These are phyloP conservation scores for Coleophora flavipennella DNA, from an alignment of 2,888 invertebrate species.

Conservation along the genomic window DNA sequence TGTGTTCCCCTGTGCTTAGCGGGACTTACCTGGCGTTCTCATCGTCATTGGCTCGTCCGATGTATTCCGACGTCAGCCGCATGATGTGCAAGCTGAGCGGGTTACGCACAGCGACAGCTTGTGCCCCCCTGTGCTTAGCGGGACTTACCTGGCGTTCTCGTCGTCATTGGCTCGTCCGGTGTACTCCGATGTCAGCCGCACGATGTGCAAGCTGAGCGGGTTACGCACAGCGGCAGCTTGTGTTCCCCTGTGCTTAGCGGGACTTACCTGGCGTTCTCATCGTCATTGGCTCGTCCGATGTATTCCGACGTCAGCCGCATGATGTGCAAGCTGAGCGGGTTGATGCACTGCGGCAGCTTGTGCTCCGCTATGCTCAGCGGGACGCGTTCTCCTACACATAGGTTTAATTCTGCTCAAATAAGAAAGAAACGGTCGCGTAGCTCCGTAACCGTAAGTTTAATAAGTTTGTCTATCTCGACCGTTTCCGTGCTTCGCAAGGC, in stretches of 20 bases:
- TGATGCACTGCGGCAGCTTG: slow-evolving; percentile 91
- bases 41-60: no score
- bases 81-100: no score
- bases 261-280: slow-evolving; percentile 49
- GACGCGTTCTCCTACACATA: slow-evolving; percentile 81
- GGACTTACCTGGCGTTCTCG: slow-evolving; percentile 45
- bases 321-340: slow-evolving; percentile 95
- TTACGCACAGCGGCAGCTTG: slow-evolving; percentile 93
- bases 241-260: slow-evolving; percentile 83
- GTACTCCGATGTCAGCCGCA: slow-evolving; percentile 93
- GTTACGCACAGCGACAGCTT: no score
- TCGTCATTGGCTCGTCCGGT: slow-evolving; percentile 75
- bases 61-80: no score
- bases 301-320: slow-evolving; percentile 94
- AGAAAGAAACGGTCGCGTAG: no score
- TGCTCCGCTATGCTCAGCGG: slow-evolving; percentile 97
- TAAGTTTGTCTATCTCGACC: no score
- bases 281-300: slow-evolving; percentile 74
- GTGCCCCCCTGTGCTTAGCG: no score
- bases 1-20: no score
- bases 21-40: no score
- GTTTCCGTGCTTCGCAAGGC: no score
- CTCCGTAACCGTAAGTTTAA: no score
- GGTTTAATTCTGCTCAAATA: no score
- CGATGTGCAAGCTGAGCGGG: slow-evolving; percentile 94